Evolutionary conservation across 1,140 invertebrate genomes (phyloP).

Genomic region (Arctopsyche grandis): DNA sequence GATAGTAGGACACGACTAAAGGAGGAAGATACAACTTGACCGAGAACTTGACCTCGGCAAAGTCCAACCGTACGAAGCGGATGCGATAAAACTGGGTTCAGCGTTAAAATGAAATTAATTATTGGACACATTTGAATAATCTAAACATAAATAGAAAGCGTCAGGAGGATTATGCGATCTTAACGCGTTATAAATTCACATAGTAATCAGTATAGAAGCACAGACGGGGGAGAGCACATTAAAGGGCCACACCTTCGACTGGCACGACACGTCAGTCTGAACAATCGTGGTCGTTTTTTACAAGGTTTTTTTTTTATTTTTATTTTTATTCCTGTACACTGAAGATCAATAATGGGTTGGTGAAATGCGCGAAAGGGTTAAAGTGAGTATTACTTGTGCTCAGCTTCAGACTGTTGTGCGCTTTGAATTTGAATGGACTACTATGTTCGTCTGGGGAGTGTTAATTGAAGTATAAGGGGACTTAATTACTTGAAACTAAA

Average conservation of each 20-base stretch:
- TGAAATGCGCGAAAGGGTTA: constrained; percentile 1
- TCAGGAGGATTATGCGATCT: not conserved
- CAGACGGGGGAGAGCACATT: constrained; percentile 2
- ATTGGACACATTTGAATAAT: not conserved
- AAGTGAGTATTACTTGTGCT: not conserved
- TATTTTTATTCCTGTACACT: not conserved
- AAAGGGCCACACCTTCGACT: constrained; percentile 20
- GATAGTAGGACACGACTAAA: not conserved
- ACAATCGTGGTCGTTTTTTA: constrained; percentile 20
- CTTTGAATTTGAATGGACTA: not conserved
- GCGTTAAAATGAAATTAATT: not conserved
- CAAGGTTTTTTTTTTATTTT: no score
- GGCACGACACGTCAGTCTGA: constrained; percentile 18
- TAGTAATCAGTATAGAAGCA: not conserved
- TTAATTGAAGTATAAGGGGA: constrained; percentile 25
- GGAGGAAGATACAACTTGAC: not conserved
- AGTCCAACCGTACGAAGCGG: not conserved
- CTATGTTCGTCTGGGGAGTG: not conserved
- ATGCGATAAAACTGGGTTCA: not conserved
- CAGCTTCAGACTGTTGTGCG: not conserved
- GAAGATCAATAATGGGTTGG: constrained; percentile 10
- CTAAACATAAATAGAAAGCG: not conserved
- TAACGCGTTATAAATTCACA: constrained; percentile 8
- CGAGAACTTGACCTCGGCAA: constrained; percentile 17
- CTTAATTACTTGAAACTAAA: not conserved